Conservation (phyloP, 2,888 invertebrate genomes). For the Acheta domesticus region DNA sequence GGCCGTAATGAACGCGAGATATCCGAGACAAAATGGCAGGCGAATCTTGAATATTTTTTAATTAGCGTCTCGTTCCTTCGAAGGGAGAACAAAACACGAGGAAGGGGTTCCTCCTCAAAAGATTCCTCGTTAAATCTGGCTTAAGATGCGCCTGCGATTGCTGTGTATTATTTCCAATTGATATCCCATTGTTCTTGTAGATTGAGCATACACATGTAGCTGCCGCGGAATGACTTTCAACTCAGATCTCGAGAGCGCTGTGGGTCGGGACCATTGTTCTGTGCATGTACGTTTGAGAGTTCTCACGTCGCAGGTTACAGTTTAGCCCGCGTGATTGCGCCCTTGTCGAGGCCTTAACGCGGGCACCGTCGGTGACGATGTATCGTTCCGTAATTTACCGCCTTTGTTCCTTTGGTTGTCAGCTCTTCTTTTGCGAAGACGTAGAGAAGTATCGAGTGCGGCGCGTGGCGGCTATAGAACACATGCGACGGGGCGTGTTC, state of each 20-base stretch:
- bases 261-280: neutral
- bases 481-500: too few species aligned
- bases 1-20: conserved; percentile 18
- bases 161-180: neutral
- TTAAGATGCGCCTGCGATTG: neutral
- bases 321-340: neutral
- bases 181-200: conserved; percentile 4
- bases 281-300: neutral
- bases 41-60: neutral
- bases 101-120: neutral
- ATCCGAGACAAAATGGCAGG: conserved; percentile 7
- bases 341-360: neutral
- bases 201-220: neutral
- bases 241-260: neutral
- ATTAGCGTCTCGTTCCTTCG: neutral
- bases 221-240: neutral
- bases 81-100: neutral
- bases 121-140: conserved; percentile 18
- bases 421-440: too few species aligned
- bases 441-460: too few species aligned
- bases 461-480: too few species aligned
- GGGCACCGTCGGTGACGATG: neutral
- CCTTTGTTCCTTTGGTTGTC: neutral
- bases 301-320: conserved; percentile 10
- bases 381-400: neutral